Conservation (phyloP, 2,797 vertebrate species). For the Clangula hyemalis region DNA sequence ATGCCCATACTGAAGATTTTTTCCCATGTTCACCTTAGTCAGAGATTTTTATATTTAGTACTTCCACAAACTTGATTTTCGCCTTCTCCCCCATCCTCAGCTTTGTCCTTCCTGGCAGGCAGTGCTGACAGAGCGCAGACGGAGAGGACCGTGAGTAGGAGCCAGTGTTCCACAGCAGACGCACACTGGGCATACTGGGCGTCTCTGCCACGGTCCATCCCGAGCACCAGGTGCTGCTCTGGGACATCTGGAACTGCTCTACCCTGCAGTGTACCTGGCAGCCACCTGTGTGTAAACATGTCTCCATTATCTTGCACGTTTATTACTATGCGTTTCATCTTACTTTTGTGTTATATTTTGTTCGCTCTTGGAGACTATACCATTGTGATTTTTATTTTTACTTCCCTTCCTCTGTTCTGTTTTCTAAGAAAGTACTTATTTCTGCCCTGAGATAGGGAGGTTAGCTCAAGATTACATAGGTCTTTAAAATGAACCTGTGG, state of each 20-base stretch:
- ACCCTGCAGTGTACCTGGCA: neutral
- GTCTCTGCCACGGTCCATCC: neutral
- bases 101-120: constrained; percentile 33
- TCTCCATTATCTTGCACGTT: accelerated
- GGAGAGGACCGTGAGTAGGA: neutral
- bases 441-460: neutral
- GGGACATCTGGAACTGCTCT: accelerated
- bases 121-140: neutral
- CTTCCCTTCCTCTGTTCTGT: neutral
- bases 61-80: constrained; percentile 27
- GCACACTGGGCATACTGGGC: neutral
- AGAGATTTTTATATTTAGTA: constrained; percentile 30
- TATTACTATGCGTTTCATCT: accelerated
- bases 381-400: neutral
- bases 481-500: neutral
- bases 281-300: accelerated
- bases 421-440: neutral
- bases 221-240: neutral
- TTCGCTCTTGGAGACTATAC: neutral
- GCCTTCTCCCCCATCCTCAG: neutral
- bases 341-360: neutral
- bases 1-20: constrained; percentile 40
- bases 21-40: constrained; percentile 50
- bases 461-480: neutral
- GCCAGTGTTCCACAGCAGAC: neutral